These are phyloP conservation scores for Dermatemys mawii DNA, from an alignment of 2,113 vertebrate species.

Conservation along the genomic window DNA sequence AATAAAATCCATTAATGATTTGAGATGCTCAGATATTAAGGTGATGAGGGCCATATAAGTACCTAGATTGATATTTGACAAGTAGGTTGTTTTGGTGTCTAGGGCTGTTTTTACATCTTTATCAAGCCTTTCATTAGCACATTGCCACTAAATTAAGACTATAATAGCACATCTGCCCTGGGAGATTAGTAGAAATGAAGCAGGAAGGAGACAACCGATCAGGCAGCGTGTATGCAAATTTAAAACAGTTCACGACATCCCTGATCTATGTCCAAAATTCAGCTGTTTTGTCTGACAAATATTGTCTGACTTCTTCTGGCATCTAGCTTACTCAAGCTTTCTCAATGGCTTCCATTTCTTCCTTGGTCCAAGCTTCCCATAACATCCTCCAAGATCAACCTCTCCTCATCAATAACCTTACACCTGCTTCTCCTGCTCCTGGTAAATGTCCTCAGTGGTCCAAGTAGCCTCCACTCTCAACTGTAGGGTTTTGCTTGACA, in stretches of 20 bases:
- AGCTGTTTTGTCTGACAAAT: not conserved
- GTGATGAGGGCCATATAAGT: not conserved
- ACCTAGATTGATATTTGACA: not conserved
- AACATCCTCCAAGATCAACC: not conserved
- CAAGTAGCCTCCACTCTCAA: rapidly evolving
- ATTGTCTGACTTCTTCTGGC: not conserved
- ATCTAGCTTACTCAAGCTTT: not conserved
- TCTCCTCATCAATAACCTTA: not conserved
- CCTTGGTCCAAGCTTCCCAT: not conserved
- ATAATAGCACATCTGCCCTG: not conserved
- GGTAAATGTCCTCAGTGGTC: rapidly evolving
- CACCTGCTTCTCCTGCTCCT: not conserved
- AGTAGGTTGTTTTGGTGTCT: not conserved
- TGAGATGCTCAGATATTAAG: not conserved
- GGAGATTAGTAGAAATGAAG: not conserved
- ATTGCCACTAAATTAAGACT: not conserved
- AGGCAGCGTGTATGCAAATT: not conserved
- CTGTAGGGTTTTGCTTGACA: not conserved
- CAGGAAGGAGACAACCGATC: not conserved
- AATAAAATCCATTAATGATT: not conserved
- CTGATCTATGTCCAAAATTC: not conserved
- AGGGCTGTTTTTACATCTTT: constrained; percentile 17
- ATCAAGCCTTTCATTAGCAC: not conserved
- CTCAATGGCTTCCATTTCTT: not conserved
- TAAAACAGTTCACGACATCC: not conserved